Evolutionary conservation across 2,888 invertebrate species (phyloP), one percentile per base, ranked within the genome.

Genomic region (Geophilus truncorum): DNA sequence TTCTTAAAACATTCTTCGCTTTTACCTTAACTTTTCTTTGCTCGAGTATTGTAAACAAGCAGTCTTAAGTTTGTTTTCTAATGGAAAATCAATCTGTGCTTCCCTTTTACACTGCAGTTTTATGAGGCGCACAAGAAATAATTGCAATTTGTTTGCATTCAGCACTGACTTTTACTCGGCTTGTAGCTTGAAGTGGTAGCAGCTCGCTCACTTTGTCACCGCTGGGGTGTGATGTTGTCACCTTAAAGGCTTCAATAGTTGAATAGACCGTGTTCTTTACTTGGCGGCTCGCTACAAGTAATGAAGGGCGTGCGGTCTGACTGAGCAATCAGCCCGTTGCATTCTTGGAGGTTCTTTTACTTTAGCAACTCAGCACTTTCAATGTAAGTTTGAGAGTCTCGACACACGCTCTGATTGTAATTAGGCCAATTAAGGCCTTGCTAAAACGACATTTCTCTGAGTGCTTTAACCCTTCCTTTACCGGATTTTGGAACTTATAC

Each of bases 91-190:
- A 70, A 70, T 15, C 10, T 4, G 1, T 25, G 21, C n/a, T 5
- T 18, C 18, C 10, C n/a, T 70, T 70, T 70, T 12, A 10, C 12
- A 70, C 28, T 4, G 45, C 6, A 12, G 0, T 70, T 28, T 70
- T 70, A 25, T 70, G 15, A 70, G 70, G n/a, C 25, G 15, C 1
- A 28, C 3, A 28, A 70, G 70, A 28, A 28, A 70, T 70, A 70
- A 70, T 70, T 70, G 70, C 70, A 70, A 70, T 70, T 70, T 70
- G 70, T 70, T 70, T 70, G 70, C 70, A 70, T 70, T 70, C 70
- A 70, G 18, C 28, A 1, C 28, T 28, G 28, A 70, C 70, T 70
- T 70, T 70, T 70, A 28, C 25, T n/a, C n/a, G n/a, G n/a, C n/a
- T 70, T 70, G 70, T 15, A 25, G 15, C 10, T 25, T 28, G 70